Evolutionary conservation across 35 echinoderm and acorn worm species (phyloP), one percentile per base, ranked within the genome.

Genomic region (Ptychodera flava): DNA sequence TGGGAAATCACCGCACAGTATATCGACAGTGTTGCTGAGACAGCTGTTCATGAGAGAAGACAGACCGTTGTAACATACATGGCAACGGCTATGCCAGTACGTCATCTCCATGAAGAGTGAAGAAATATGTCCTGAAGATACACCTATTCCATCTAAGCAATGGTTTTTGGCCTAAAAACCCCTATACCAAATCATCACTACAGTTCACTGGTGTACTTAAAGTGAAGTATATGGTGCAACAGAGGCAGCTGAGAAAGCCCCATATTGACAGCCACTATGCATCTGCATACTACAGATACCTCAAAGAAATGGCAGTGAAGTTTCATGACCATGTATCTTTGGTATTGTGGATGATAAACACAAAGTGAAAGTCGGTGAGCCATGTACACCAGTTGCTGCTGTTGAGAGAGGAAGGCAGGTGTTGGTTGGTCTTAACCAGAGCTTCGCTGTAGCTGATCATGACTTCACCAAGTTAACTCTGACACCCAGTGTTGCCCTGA

Each of bases 91-190:
- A 87, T 91, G 1, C 87, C 85, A 75, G 64, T 81, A 1, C 12
- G 90, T 14, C 85, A 91, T 78, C 53, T 91, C 1, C 90, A 91
- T 91, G 87, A 87, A 31, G 85, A 91, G 38, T 0, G 14, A 78
- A 29, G 80, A 1, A 79, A 0, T 75, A 36, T 92, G 90, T 92
- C 30, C 32, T 28, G 90, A 92, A 76, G n/a, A 34, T 0, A 84
- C 45, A 16, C 28, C 85, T 0, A 79, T 84, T 78, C 82, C 86
- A 0, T 88, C 86, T 14, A 53, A 85, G 1, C 92, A 93, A 32
- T 93, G 92, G 91, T 83, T 93, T 93, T 30, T 93, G 91, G 91
- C 87, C 91, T 1, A 88, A 35, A 1, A 86, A 31, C 16, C 34
- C 76, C 0, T 30, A 10, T 10, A 37, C 91, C 1, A 81, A 80